Evolutionary conservation across 1,140 invertebrate genomes (phyloP).

Genomic region (Eurosta solidaginis): DNA sequence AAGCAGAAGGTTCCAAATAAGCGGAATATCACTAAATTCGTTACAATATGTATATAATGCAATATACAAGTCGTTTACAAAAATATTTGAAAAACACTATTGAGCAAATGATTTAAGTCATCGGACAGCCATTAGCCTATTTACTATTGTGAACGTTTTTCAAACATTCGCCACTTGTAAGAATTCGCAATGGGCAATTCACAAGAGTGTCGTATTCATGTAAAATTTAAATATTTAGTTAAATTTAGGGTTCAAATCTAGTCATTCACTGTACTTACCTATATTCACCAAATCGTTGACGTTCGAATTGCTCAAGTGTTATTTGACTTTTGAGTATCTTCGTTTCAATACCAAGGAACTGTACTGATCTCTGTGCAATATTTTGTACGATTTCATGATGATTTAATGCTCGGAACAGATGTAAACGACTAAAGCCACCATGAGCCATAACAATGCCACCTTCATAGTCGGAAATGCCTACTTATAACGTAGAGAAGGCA

Average conservation of each 20-base stretch:
- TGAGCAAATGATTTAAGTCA: no score
- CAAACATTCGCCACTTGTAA: no score
- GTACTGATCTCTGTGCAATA: conserved; percentile 78
- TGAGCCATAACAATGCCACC: conserved; percentile 87
- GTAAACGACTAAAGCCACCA: conserved; percentile 84
- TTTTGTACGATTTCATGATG: conserved; percentile 85
- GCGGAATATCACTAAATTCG: no score
- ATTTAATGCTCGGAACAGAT: conserved; percentile 85
- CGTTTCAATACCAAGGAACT: conserved; percentile 81
- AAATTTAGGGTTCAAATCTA: neutral
- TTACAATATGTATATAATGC: no score
- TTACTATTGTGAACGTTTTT: no score
- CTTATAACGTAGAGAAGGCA: conserved; percentile 56
- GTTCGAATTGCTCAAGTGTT: conserved; percentile 81
- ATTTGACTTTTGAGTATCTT: conserved; percentile 83
- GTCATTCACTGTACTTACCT: conserved; percentile 66
- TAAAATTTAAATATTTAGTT: neutral
- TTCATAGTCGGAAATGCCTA: conserved; percentile 70
- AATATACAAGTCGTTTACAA: no score
- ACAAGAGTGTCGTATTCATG: no score
- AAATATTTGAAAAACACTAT: no score
- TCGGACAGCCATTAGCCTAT: no score
- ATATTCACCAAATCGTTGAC: conserved; percentile 88
- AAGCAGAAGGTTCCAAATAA: no score
- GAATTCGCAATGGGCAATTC: no score